Base-by-base conservation (phyloP, 2,888 invertebrate species). In the Phyllotreta striolata region DNA sequence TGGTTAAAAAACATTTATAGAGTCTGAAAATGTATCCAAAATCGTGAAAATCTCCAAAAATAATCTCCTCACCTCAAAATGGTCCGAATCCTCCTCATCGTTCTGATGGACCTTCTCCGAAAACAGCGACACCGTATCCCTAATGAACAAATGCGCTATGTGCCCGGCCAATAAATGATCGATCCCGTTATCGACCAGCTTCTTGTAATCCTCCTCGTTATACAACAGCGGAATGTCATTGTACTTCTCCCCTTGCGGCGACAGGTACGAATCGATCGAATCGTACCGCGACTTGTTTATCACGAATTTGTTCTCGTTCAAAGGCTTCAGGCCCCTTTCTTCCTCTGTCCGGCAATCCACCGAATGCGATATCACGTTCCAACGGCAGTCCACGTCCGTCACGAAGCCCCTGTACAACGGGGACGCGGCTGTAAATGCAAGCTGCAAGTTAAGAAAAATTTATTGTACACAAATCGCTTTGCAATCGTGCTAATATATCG, bases 271-370 rank as follows among this genome's bases (percentile, higher is more conserved):
- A 82, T 98, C 97, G 57, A 99, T 96, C 7, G 98, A 96, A 83
- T 97, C 98, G 81, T 98, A 99, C 66, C 99, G 87, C 1, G 98
- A 98, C 83, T 99, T 99, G 69, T 88, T 88, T 73, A 97, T 95
- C 67, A 88, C 87, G 82, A 93, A 95, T 82, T 91, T 90, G 78
- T 91, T 89, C 55, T 89, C 83, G 56, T 86, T 85, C 9, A 93
- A 82, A 5, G 91, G 90, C 64, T 86, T 85, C 39, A 92, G 79
- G 12, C 96, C 96, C 67, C 95, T 87, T 81, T 99, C 98, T 80
- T 96, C 96, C 63, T 87, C 86, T 3, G 96, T 96, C 69, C 98
- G 88, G 79, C 96, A 96, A 83, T 99, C 98, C 34, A 98, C 98
- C 1, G 97, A 96, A 40, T 90, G 92, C 6, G 97, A 91, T 78